Percentiles rank a stretch among this genome's conserved stretches.
Conservation (phyloP, 2,888 invertebrate genomes). For the Fragum fragum region DNA sequence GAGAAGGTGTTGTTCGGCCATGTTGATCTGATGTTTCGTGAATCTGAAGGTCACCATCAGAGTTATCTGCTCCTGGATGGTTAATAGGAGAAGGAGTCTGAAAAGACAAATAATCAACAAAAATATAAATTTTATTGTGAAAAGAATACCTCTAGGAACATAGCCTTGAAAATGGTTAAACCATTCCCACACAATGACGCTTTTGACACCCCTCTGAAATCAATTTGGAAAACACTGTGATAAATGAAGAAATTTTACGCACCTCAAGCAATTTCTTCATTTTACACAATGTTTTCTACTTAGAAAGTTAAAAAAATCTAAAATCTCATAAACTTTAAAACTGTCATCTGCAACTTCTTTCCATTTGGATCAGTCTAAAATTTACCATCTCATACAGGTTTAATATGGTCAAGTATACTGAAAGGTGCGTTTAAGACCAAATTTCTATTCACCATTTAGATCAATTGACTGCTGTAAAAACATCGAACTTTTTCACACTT, state of each 20-base stretch:
- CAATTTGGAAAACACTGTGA: too few species aligned
- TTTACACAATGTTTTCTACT: too few species aligned
- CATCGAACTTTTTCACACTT: constrained; percentile 25
- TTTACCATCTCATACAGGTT: too few species aligned
- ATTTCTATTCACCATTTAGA: neutral
- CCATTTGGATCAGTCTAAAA: too few species aligned
- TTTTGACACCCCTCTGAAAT: too few species aligned
- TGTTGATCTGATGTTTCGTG: constrained; percentile 36
- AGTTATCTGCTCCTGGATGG: constrained; percentile 33
- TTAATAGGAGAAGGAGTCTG: constrained; percentile 62
- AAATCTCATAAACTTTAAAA: too few species aligned
- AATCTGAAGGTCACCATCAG: constrained; percentile 50
- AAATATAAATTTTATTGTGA: neutral
- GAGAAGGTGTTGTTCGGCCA: constrained; percentile 59
- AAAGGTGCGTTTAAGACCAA: neutral
- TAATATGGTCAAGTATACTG: too few species aligned
- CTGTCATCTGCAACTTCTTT: too few species aligned
- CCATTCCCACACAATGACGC: too few species aligned
- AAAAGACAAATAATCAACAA: constrained; percentile 31
- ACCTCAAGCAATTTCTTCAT: too few species aligned
- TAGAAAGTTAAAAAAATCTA: too few species aligned
- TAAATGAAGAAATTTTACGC: too few species aligned
- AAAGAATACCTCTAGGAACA: neutral
- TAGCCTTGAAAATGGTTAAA: neutral
- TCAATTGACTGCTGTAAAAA: constrained; percentile 19